Conservation (phyloP, 1,140 invertebrate genomes). For the Macrobrachium nipponense region DNA sequence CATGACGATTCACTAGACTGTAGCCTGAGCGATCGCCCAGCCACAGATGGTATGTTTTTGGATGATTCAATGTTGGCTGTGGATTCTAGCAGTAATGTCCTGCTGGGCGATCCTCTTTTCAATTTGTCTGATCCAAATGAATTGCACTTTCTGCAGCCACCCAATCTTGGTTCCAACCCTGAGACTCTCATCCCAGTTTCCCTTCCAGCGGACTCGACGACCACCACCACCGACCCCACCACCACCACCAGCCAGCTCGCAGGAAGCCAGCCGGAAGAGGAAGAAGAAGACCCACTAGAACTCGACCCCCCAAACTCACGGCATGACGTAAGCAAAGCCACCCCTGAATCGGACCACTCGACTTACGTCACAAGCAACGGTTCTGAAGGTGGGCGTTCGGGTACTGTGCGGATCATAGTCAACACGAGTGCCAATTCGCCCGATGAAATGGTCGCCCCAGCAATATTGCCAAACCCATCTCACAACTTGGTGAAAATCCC, state of each 20-base stretch:
- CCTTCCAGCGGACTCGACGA: constrained; percentile 49
- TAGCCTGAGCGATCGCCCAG: constrained; percentile 23
- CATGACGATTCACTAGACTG: constrained; percentile 27
- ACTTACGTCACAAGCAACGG: not conserved
- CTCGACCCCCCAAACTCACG: not conserved
- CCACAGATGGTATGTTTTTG: constrained; percentile 25
- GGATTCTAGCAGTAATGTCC: constrained; percentile 41
- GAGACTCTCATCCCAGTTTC: constrained; percentile 59
- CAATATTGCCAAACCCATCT: constrained; percentile 15
- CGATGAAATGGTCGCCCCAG: constrained; percentile 40
- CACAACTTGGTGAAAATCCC: constrained; percentile 44
- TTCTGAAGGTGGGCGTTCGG: not conserved
- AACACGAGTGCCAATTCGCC: constrained; percentile 1
- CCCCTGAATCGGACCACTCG: not conserved
- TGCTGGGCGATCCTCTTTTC: constrained; percentile 48
- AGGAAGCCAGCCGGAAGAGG: too few relatives aligned
- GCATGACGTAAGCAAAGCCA: not conserved
- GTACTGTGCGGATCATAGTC: constrained; percentile 31
- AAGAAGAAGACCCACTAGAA: not conserved
- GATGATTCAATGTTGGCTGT: constrained; percentile 39
- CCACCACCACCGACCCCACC: too few relatives aligned
- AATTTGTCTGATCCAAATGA: constrained; percentile 37
- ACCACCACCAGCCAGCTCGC: not conserved
- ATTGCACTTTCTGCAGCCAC: constrained; percentile 32
- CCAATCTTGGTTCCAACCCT: constrained; percentile 11